Evolutionary conservation across 2,888 invertebrate genomes (phyloP).

Genomic region (Colostygia pectinataria): DNA sequence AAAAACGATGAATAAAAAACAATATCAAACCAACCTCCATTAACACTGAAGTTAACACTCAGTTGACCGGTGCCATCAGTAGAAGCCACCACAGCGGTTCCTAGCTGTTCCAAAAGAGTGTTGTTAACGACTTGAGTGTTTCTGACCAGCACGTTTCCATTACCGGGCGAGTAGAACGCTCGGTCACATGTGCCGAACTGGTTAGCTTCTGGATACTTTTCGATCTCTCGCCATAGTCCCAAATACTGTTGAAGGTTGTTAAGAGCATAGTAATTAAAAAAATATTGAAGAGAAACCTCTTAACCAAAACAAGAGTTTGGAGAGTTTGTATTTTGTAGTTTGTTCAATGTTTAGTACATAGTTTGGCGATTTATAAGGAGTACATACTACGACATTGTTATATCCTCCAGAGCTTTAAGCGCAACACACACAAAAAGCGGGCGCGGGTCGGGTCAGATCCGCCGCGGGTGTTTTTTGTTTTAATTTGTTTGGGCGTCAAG

Average conservation of each 20-base stretch:
- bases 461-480: too few species aligned
- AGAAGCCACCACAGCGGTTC: constrained; percentile 69
- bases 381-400: too few species aligned
- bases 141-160: constrained; percentile 38
- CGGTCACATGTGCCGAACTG: constrained; percentile 85
- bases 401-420: too few species aligned
- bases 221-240: constrained; percentile 85
- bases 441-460: too few species aligned
- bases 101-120: constrained; percentile 72
- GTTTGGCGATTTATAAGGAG: too few species aligned
- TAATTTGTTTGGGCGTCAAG: too few species aligned
- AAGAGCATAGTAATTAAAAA: neutral
- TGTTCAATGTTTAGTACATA: too few species aligned
- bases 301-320: too few species aligned
- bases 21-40: constrained; percentile 63
- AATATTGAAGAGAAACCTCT: too few species aligned
- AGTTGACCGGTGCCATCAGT: constrained; percentile 77
- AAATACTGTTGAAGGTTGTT: constrained; percentile 47
- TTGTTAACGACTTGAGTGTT: constrained; percentile 64
- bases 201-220: constrained; percentile 83
- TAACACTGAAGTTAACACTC: constrained; percentile 76
- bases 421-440: too few species aligned
- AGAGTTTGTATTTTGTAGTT: too few species aligned
- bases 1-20: too few species aligned
- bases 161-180: constrained; percentile 72